Conservation (phyloP, 2,113 vertebrate species). For the Amazona vittata region DNA sequence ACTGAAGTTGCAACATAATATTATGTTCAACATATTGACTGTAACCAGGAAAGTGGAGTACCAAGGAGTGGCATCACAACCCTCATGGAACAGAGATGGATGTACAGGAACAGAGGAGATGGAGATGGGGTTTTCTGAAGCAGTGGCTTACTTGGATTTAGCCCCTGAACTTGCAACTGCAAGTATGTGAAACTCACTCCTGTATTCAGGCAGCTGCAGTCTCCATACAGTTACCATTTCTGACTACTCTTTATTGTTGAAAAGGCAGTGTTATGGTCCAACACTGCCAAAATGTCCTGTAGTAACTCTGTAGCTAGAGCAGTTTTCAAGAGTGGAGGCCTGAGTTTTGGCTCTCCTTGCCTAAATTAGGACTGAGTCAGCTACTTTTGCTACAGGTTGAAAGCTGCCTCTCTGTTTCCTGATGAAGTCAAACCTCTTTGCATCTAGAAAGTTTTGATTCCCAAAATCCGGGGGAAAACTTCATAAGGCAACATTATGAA, state of each 20-base stretch:
- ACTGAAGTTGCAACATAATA: neutral
- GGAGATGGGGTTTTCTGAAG: neutral
- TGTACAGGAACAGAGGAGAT: neutral
- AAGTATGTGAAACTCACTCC: neutral
- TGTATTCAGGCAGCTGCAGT: neutral
- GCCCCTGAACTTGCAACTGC: neutral
- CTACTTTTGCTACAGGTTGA: neutral
- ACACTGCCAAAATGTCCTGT: neutral
- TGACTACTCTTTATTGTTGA: neutral
- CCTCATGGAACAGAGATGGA: neutral
- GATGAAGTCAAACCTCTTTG: neutral
- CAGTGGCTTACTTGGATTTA: neutral
- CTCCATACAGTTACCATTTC: neutral
- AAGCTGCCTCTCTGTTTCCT: neutral
- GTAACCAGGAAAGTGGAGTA: fast-evolving
- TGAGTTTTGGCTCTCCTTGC: neutral
- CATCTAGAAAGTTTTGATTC: neutral
- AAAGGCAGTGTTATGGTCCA: neutral
- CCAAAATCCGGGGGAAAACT: neutral
- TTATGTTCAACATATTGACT: neutral
- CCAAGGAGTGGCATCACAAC: neutral
- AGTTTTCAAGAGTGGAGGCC: neutral
- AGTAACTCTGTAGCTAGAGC: neutral
- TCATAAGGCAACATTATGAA: neutral
- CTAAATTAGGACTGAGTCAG: neutral